A percentile compares a stretch with the other conserved stretches of the same genome.
Evolutionary conservation across 2,888 invertebrate genomes (phyloP).

Genomic region (Clepsis dumicolana): DNA sequence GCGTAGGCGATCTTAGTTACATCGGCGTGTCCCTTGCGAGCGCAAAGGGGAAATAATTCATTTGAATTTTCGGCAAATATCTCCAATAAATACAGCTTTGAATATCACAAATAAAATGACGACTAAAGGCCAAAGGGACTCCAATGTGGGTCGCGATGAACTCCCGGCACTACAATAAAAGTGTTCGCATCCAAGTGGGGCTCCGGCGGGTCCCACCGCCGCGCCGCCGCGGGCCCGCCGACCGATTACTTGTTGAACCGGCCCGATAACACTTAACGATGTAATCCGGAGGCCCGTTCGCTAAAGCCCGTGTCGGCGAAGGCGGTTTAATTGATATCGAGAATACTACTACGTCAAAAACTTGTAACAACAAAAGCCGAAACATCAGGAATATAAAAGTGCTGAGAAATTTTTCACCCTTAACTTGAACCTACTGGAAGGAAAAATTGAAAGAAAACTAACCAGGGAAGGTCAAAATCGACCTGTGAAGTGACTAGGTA

Average conservation of each 20-base stretch:
- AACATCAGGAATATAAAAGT: too few relatives aligned
- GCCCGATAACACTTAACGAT: background rate
- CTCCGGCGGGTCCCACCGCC: background rate
- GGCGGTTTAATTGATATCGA: too few relatives aligned
- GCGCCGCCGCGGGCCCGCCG: background rate
- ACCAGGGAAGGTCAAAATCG: too few relatives aligned
- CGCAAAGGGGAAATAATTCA: constrained; percentile 5
- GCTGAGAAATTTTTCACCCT: too few relatives aligned
- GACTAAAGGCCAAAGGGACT: background rate
- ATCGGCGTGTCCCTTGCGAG: background rate
- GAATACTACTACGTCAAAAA: too few relatives aligned
- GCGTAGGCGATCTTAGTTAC: constrained; percentile 12
- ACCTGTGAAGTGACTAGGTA: too few relatives aligned
- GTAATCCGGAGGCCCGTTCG: background rate
- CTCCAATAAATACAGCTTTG: background rate
- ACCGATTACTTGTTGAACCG: background rate
- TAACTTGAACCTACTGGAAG: too few relatives aligned
- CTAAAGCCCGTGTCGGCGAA: background rate
- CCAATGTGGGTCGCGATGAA: background rate
- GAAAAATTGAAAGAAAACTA: too few relatives aligned
- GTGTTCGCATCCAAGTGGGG: too few relatives aligned
- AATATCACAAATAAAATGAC: background rate
- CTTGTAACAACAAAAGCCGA: too few relatives aligned
- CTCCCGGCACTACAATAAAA: too few relatives aligned
- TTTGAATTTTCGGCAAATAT: background rate